Evolutionary conservation across 1,140 invertebrate genomes (phyloP).

Genomic region (Asbolus verrucosus): DNA sequence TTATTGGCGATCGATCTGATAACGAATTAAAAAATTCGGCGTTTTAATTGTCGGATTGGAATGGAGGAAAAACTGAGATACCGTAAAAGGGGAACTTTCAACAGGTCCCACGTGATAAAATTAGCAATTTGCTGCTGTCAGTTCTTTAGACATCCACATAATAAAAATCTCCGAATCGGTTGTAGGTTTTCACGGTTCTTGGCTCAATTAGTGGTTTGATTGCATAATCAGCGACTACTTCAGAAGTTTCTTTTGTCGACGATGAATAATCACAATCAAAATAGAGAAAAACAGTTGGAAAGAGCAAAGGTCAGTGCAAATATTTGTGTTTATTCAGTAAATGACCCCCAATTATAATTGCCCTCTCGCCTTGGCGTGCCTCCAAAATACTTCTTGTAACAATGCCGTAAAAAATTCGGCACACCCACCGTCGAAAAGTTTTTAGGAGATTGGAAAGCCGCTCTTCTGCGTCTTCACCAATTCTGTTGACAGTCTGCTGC

Average conservation of each 20-base stretch:
- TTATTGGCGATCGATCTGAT: no score
- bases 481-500: no score
- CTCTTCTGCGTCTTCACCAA: no score
- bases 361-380: constrained; percentile 19
- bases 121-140: constrained; percentile 15
- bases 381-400: constrained; percentile 6
- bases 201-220: constrained; percentile 33
- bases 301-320: constrained; percentile 31
- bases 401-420: constrained; percentile 29
- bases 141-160: constrained; percentile 1
- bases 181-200: constrained; percentile 22
- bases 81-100: background rate
- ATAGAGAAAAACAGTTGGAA: constrained; percentile 15
- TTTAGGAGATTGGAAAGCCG: no score
- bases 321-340: constrained; percentile 30
- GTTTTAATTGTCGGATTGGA: no score
- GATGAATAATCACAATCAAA: constrained; percentile 30
- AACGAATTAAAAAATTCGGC: no score
- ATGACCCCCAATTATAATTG: constrained; percentile 32
- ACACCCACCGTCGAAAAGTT: constrained; percentile 12
- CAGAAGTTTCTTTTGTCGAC: constrained; percentile 29
- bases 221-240: constrained; percentile 27
- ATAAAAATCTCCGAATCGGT: constrained; percentile 22
- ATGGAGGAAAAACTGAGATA: background rate
- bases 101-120: constrained; percentile 2